A percentile compares a stretch with the other conserved stretches of the same genome.
phyloP scores from a whole-genome alignment of 1,140 invertebrate species.

The Panagrolaimus sp. region DNA sequence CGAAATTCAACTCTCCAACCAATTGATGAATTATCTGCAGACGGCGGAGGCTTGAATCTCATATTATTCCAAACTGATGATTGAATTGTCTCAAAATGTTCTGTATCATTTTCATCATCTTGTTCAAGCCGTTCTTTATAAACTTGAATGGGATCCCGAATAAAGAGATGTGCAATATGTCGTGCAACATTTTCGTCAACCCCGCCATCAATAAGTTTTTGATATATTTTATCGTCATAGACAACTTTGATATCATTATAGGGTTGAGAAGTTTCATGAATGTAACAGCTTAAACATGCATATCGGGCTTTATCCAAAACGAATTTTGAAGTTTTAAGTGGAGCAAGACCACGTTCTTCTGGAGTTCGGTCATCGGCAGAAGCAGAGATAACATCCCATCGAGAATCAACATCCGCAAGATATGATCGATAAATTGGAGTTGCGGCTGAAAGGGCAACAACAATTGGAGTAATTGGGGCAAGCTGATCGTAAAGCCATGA shows the following conservation, averaged over 20 bases:
- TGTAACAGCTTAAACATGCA: slow-evolving; percentile 90
- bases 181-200: slow-evolving; percentile 69
- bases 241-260: slow-evolving; percentile 84
- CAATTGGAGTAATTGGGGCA: slow-evolving; percentile 87
- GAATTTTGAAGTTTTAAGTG: slow-evolving; percentile 69
- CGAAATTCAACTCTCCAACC: slow-evolving; percentile 98
- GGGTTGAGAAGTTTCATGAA: slow-evolving; percentile 76
- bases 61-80: slow-evolving; percentile 71
- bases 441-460: slow-evolving; percentile 91
- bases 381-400: slow-evolving; percentile 63
- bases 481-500: slow-evolving; percentile 93
- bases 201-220: slow-evolving; percentile 72
- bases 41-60: slow-evolving; percentile 89
- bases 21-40: slow-evolving; percentile 72
- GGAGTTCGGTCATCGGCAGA: slow-evolving; percentile 84
- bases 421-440: slow-evolving; percentile 86
- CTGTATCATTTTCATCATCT: slow-evolving; percentile 82
- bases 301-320: slow-evolving; percentile 88
- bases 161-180: slow-evolving; percentile 95
- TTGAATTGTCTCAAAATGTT: no score
- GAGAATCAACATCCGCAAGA: slow-evolving; percentile 85
- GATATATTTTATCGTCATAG: slow-evolving; percentile 76
- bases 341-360: slow-evolving; percentile 77
- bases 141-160: slow-evolving; percentile 83
- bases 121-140: slow-evolving; percentile 91